Evolutionary conservation across 2,888 invertebrate genomes (phyloP), one percentile per base, ranked within the genome.

Genomic region (Eurytoma adleriae): DNA sequence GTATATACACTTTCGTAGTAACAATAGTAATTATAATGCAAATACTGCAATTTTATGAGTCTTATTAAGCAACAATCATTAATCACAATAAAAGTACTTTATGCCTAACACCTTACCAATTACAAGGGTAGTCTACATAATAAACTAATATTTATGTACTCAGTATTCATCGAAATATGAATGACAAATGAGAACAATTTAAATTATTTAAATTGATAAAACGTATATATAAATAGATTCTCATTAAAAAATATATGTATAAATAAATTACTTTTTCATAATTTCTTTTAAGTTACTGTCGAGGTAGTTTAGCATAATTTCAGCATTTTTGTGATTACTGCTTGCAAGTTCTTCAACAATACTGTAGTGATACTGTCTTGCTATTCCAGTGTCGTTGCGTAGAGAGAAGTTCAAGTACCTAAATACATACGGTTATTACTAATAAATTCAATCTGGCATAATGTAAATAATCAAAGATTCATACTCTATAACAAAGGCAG

Each of bases 401-500:
- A 86, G 30, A 5, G 83, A 78, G 13, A 72, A 27, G 13, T 82
- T 74, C 5, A 86, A 81, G 57, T 81, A 84, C 54, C 86, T 86
- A 59, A 24, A 64, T 52, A 67, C 12, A 48, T 18, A 2, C 4
- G 10, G 40, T 27, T 27, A 67, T 50, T 18, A 7, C 7, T 64
- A 61, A 40, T 67, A 18, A 77, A 62, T 57, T 30, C 27, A 7
- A 68, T 40, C 50, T 3, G n/a, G 12, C 27, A 30, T 54, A 54
- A 54, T 12, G 2, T 7, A 24, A 13, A 24, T 12, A 20, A 61
- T 24, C 14, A 24, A 61, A 61, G 10, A 27, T 27, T 1, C 20
- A 24, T 90, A 94, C 94, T 91, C 89, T 24, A 91, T 88, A 3
- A 96, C 91, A 27, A 94, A 91, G 54, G 88, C 88, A 0, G 89